phyloP scores from a whole-genome alignment of 2,888 invertebrate species.

The Zygogramma bicolorata region DNA sequence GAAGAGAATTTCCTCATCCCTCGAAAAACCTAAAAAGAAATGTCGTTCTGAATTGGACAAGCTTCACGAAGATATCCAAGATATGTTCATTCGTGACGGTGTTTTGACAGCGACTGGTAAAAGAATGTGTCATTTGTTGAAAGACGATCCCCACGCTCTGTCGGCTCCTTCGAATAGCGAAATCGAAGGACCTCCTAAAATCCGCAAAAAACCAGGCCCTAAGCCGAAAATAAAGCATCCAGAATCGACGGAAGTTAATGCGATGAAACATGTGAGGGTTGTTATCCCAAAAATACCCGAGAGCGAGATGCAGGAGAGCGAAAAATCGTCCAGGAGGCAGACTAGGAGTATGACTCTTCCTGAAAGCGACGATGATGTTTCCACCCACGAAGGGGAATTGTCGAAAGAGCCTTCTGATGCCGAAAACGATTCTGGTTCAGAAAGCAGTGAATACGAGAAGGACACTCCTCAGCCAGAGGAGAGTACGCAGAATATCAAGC shows the following conservation, averaged over 20 bases:
- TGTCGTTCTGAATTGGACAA: conserved; percentile 71
- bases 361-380: conserved; percentile 44
- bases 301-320: conserved; percentile 41
- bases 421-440: conserved; percentile 56
- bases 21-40: conserved; percentile 59
- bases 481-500: conserved; percentile 50
- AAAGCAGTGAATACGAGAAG: conserved; percentile 46
- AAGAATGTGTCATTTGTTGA: conserved; percentile 73
- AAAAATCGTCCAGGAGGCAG: conserved; percentile 35
- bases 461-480: conserved; percentile 58
- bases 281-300: conserved; percentile 54
- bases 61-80: conserved; percentile 77
- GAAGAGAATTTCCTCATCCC: conserved; percentile 35
- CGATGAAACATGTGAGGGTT: conserved; percentile 52
- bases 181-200: conserved; percentile 33
- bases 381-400: conserved; percentile 17
- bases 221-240: conserved; percentile 37
- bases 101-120: conserved; percentile 75
- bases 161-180: conserved; percentile 9
- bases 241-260: conserved; percentile 37
- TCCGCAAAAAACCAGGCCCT: conserved; percentile 45
- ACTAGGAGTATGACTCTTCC: conserved; percentile 39
- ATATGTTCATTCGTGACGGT: conserved; percentile 77
- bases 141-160: conserved; percentile 53
- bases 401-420: conserved; percentile 28